phyloP scores from a whole-genome alignment of 2,888 invertebrate species.

The Protodeltote pygarga region DNA sequence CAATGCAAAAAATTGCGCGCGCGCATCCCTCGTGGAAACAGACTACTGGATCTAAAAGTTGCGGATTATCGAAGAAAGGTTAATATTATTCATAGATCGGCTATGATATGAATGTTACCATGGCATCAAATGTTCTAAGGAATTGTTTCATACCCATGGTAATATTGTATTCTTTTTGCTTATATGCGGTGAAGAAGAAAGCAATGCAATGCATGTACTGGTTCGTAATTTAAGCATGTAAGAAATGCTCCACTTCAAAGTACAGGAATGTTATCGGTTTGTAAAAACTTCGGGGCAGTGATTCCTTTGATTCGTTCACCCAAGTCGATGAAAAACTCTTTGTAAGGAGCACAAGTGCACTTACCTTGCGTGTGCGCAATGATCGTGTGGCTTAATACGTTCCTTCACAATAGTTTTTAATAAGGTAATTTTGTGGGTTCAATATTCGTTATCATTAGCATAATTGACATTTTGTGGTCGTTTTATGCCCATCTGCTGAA shows the following conservation, averaged over 20 bases:
- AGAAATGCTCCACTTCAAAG: slow-evolving; percentile 9
- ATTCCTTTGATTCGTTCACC: slow-evolving; percentile 1
- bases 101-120: slow-evolving; percentile 3
- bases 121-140: background rate
- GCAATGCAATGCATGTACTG: slow-evolving; percentile 3
- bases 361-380: no score
- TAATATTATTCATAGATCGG: slow-evolving; percentile 20
- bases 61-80: slow-evolving; percentile 2
- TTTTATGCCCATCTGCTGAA: no score
- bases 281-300: slow-evolving; percentile 6
- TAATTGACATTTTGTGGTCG: no score
- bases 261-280: slow-evolving; percentile 9
- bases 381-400: no score
- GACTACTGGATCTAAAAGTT: slow-evolving; percentile 24
- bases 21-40: slow-evolving; percentile 21
- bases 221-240: slow-evolving; percentile 20
- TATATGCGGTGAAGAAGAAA: slow-evolving; percentile 1
- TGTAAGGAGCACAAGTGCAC: no score
- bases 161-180: background rate
- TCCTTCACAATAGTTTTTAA: no score
- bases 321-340: background rate
- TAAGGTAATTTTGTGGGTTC: no score
- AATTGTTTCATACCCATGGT: background rate
- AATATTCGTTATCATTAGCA: no score
- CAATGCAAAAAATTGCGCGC: slow-evolving; percentile 31